These are phyloP conservation scores for Hormiphora californensis DNA, from an alignment of 37 sponge, comb jelly and placozoan species.

Conservation along the genomic window DNA sequence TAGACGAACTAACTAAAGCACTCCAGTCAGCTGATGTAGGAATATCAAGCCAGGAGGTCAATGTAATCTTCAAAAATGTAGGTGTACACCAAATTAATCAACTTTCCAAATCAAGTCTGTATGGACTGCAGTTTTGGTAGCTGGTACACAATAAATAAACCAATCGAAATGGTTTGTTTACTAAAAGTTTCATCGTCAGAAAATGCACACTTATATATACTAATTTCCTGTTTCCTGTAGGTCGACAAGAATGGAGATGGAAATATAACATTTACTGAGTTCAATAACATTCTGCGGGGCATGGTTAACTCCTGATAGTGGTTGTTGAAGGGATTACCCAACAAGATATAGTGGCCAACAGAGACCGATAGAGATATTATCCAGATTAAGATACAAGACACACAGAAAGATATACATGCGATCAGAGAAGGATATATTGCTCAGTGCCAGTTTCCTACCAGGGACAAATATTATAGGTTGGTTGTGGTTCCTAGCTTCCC, in stretches of 20 bases:
- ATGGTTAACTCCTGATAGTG: background rate
- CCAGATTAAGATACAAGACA: no score
- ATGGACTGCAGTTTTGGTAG: background rate
- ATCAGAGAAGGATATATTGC: no score
- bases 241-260: conserved; percentile 25
- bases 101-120: background rate
- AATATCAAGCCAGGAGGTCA: background rate
- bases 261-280: background rate
- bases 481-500: no score
- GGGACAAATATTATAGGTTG: no score
- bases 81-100: background rate
- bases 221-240: no score
- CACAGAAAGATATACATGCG: no score
- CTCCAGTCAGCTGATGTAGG: conserved; percentile 16
- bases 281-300: background rate
- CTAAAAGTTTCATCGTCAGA: no score
- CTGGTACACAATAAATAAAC: background rate
- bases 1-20: conserved; percentile 5
- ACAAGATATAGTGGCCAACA: no score
- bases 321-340: background rate
- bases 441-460: no score
- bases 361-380: no score
- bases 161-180: no score
- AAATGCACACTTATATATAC: no score
- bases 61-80: conserved; percentile 43